These are phyloP conservation scores for Pseudolaguvia tuberculata DNA, from an alignment of 2,113 vertebrate genomes.

Conservation along the genomic window DNA sequence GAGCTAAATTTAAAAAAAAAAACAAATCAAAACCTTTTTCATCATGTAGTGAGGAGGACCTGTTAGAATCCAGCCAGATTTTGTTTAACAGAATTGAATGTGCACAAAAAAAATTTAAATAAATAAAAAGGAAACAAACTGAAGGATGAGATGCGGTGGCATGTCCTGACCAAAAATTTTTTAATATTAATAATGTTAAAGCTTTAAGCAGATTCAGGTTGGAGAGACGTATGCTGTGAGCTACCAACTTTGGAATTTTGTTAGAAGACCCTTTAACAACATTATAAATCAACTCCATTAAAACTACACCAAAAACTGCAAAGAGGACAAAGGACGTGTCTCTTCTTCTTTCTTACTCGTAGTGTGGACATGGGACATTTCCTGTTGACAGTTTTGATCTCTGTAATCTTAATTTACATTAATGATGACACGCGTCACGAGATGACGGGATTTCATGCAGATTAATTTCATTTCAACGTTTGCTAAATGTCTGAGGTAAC, in stretches of 20 bases:
- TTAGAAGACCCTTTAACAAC: too few relatives aligned
- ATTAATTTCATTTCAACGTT: too few relatives aligned
- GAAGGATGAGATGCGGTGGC: background rate
- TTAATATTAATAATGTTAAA: background rate
- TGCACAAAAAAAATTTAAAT: conserved; percentile 23
- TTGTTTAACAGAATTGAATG: conserved; percentile 44
- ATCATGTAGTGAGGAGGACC: conserved; percentile 47
- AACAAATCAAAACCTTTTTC: conserved; percentile 38
- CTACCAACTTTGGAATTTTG: too few relatives aligned
- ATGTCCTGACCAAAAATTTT: background rate
- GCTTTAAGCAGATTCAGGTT: background rate
- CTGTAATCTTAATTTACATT: too few relatives aligned
- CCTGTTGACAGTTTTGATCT: too few relatives aligned
- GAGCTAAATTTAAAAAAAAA: conserved; percentile 47
- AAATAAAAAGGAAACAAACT: conserved; percentile 22
- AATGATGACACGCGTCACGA: too few relatives aligned
- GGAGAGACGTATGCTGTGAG: too few relatives aligned
- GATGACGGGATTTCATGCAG: background rate
- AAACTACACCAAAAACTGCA: too few relatives aligned
- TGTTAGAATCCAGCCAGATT: conserved; percentile 46
- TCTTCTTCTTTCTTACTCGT: too few relatives aligned
- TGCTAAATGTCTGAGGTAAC: background rate
- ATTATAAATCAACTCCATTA: too few relatives aligned
- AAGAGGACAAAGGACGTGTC: too few relatives aligned
- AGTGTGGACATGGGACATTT: too few relatives aligned